Evolutionary conservation across 2,113 vertebrate genomes (phyloP).

Genomic region (Dasypus novemcinctus): DNA sequence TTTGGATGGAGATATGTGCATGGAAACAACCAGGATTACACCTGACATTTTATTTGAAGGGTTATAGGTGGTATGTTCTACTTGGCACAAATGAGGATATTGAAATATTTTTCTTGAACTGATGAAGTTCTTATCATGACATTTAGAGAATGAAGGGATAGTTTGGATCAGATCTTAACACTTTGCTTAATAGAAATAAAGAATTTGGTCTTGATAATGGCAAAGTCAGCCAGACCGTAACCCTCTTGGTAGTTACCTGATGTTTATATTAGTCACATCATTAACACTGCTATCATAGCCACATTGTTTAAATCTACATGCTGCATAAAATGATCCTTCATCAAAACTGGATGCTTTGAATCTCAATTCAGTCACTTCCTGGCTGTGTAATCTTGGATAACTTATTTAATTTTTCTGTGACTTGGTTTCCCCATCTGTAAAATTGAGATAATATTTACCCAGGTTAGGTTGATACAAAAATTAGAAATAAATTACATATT

Average conservation of each 20-base stretch:
- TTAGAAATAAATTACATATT: background rate
- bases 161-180: accelerated
- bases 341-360: background rate
- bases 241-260: background rate
- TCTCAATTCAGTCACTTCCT: background rate
- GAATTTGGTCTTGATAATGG: no score
- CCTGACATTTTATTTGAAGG: no score
- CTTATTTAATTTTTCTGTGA: no score
- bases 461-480: accelerated
- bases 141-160: background rate
- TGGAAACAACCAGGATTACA: background rate
- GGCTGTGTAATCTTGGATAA: background rate
- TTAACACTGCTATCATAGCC: no score
- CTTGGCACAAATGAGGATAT: accelerated
- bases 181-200: background rate
- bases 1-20: background rate
- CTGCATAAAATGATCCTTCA: accelerated
- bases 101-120: background rate
- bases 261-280: background rate
- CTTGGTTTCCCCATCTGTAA: background rate
- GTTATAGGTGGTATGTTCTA: accelerated
- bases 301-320: background rate
- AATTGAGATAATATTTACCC: background rate
- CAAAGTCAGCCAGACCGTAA: no score
- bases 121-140: accelerated